Base-by-base conservation (phyloP, 2,888 invertebrate species). In the Yponomeuta cagnagella region DNA sequence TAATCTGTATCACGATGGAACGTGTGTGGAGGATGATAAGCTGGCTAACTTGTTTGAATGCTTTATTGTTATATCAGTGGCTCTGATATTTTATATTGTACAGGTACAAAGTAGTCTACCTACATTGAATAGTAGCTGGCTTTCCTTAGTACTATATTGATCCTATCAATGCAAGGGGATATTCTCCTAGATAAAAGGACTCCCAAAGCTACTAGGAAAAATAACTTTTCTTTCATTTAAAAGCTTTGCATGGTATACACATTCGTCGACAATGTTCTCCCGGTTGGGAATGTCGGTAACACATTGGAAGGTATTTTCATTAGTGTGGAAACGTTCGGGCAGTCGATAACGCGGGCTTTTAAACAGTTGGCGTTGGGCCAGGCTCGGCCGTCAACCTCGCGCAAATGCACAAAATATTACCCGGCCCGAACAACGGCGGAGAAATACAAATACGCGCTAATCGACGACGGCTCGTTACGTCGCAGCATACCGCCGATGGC, bases 301-400 rank as follows among this genome's bases (percentile, higher is more conserved):
- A 64, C 48, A 65, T 71, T 23, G 70, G 52, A 58, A 68, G 68
- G 71, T 58, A 68, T 71, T 68, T 64, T 68, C 63, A 63, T 67
- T 63, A 63, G 63, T 33, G 64, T 64, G 68, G 63, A 10, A 63
- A 43, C 63, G 31, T 48, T 31, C 68, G 52, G 52, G 10, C 37
- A 52, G 70, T 23, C 48, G 52, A 68, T 69, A 68, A 48, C 63
- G 58, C 64, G 52, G 31, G 71, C 71, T 70, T 63, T 71, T 70
- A 71, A 72, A 68, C 70, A 67, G 70, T 83, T 88, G 88, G 88
- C 87, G 73, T 63, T 15, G 33, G 71, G 87, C 89, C 89, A 89
- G 77, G 74, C 80, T 77, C 85, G 87, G 84, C 77, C 87, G 86
- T 83, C 87, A 86, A 87, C 86, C 87, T 70, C 84, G 79, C 77